Conservation (phyloP, 2,797 vertebrate species). For the Syncerus caffer region DNA sequence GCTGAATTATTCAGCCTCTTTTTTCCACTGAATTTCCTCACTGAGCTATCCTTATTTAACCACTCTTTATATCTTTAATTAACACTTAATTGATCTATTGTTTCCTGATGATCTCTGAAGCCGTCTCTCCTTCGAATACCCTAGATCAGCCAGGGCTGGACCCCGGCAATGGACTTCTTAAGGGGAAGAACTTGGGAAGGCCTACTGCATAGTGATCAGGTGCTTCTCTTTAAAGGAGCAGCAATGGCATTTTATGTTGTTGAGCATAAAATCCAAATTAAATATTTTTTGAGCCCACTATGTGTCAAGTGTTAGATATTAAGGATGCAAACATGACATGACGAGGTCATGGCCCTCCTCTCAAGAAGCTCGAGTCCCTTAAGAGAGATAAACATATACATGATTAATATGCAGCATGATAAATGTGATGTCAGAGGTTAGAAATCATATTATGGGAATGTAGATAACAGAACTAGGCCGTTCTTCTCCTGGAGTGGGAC, state of each 20-base stretch:
- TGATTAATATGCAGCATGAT: neutral
- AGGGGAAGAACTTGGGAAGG: neutral
- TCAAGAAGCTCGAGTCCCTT: neutral
- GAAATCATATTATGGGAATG: neutral
- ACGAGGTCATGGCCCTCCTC: neutral
- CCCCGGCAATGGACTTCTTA: neutral
- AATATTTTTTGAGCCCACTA: neutral
- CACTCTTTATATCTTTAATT: no score
- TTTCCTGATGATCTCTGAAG: no score
- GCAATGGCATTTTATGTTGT: neutral
- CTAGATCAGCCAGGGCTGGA: no score
- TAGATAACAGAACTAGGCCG: neutral
- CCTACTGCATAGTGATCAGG: neutral
- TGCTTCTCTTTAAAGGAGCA: neutral
- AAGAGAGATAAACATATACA: neutral
- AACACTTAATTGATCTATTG: no score
- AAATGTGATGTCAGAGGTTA: neutral
- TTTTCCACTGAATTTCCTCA: no score
- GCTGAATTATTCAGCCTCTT: no score
- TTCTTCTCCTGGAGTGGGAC: neutral
- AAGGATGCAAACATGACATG: neutral
- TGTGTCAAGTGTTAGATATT: neutral
- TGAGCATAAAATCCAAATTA: neutral
- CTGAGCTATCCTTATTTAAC: no score
- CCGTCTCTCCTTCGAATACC: no score